A percentile compares a stretch with the other conserved stretches of the same genome.
Evolutionary conservation across 2,797 vertebrate species (phyloP).

Genomic region (Varecia variegata): DNA sequence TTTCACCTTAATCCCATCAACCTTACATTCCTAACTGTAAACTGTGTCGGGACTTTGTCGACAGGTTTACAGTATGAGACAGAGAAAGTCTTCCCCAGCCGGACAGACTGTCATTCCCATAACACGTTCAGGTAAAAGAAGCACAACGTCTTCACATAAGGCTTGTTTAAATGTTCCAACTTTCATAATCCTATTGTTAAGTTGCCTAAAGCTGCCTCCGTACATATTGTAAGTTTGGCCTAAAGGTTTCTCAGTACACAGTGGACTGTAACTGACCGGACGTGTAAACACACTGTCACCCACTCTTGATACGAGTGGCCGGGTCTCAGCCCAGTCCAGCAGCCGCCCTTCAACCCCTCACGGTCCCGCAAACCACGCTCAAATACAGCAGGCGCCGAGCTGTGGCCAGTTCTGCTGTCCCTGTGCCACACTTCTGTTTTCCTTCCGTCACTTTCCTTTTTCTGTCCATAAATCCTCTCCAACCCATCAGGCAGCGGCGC

Average conservation of each 20-base stretch:
- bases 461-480: neutral
- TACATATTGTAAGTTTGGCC: neutral
- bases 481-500: neutral
- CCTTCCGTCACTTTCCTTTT: too few species aligned
- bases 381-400: too few species aligned
- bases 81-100: neutral
- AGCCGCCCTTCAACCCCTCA: too few species aligned
- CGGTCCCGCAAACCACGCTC: too few species aligned
- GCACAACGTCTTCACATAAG: neutral
- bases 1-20: neutral
- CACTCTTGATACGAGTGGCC: neutral
- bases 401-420: too few species aligned
- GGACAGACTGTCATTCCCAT: neutral
- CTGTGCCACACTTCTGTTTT: too few species aligned
- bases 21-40: neutral
- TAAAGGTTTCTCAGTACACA: neutral
- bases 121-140: neutral
- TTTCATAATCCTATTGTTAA: neutral
- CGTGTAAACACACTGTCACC: neutral
- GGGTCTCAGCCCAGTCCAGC: neutral
- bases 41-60: neutral
- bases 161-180: neutral
- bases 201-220: neutral
- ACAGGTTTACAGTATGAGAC: neutral
- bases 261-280: neutral